Conservation (phyloP, 1,140 invertebrate species). For the Mycetomoellerius zeteki region DNA sequence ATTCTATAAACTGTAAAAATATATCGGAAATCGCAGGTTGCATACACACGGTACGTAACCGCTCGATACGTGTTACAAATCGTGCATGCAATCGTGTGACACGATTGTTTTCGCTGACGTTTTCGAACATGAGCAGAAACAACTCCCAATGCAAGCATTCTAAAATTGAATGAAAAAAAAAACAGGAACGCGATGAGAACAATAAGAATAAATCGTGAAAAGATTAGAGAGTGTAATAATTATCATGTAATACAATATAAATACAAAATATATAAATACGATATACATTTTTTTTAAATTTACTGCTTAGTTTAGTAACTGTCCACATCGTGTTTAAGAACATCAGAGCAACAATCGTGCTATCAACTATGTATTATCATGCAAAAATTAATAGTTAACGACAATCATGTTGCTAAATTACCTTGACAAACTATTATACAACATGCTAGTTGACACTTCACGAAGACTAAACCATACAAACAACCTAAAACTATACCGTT, state of each 20-base stretch:
- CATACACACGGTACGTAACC: background rate
- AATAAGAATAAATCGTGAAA: background rate
- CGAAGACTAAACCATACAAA: background rate
- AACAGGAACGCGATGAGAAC: background rate
- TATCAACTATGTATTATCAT: constrained; percentile 33
- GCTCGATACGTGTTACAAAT: constrained; percentile 29
- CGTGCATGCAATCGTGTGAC: background rate
- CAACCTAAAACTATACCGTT: constrained; percentile 20
- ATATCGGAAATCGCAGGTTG: background rate
- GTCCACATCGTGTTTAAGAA: background rate
- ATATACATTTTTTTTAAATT: background rate
- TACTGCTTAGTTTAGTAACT: background rate
- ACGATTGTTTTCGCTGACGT: constrained; percentile 14
- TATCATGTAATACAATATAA: background rate
- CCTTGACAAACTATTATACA: constrained; percentile 13
- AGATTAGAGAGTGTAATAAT: background rate
- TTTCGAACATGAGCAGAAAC: background rate
- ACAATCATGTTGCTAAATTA: constrained; percentile 44
- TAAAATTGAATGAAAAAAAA: background rate
- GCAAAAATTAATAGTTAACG: constrained; percentile 38
- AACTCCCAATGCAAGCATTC: background rate
- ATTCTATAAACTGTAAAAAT: background rate
- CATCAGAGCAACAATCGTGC: constrained; percentile 33
- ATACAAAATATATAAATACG: background rate
- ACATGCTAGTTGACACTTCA: constrained; percentile 30